Evolutionary conservation across 2,888 invertebrate species (phyloP).

Genomic region (Lottia scabra): DNA sequence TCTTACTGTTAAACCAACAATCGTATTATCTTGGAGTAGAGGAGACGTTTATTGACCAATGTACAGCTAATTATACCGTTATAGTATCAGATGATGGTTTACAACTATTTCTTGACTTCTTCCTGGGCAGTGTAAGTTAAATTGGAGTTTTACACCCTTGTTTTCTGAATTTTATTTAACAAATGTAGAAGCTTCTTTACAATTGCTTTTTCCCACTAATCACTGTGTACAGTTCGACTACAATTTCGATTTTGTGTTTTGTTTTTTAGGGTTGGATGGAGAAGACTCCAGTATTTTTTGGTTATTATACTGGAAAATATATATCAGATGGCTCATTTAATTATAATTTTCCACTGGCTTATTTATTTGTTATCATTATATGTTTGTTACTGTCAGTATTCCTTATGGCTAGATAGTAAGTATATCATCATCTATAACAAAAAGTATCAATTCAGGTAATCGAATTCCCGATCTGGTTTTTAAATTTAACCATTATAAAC

Average conservation of each 20-base stretch:
- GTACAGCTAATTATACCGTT: constrained; percentile 41
- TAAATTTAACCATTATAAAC: too few relatives aligned
- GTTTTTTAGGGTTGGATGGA: constrained; percentile 78
- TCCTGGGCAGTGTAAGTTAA: constrained; percentile 58
- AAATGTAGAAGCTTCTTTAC: too few relatives aligned
- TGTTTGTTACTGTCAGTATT: constrained; percentile 63
- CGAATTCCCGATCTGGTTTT: too few relatives aligned
- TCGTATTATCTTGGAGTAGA: neutral
- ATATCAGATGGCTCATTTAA: neutral
- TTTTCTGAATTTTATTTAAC: too few relatives aligned
- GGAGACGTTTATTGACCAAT: constrained; percentile 12
- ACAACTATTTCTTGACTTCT: constrained; percentile 44
- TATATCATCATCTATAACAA: constrained; percentile 4
- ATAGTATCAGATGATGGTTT: constrained; percentile 37
- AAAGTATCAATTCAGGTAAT: too few relatives aligned
- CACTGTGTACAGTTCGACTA: too few relatives aligned
- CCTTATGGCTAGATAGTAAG: constrained; percentile 58
- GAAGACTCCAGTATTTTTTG: constrained; percentile 82
- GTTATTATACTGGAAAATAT: constrained; percentile 74
- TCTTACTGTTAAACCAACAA: constrained; percentile 29
- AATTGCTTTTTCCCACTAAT: too few relatives aligned
- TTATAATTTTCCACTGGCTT: constrained; percentile 84
- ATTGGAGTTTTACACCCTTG: too few relatives aligned
- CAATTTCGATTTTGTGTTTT: too few relatives aligned
- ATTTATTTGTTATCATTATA: constrained; percentile 67